Conservation (phyloP, 2,888 invertebrate genomes). For the Calameuta idolon region DNA sequence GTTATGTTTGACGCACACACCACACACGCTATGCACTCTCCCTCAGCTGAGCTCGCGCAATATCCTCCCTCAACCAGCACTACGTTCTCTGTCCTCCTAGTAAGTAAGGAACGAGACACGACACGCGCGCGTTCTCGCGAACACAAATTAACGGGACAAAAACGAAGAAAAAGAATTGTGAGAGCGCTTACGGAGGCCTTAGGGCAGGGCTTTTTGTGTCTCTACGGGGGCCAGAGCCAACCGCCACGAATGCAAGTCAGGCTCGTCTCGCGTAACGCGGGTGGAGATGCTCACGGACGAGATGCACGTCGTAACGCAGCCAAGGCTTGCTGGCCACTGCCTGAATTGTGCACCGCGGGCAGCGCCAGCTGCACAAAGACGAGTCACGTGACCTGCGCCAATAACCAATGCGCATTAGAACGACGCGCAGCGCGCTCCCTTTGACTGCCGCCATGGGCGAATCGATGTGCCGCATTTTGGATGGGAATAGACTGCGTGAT, state of each 20-base stretch:
- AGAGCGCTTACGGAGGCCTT: conserved; percentile 9
- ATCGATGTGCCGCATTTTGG: conserved; percentile 5
- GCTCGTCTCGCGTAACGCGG: conserved; percentile 29
- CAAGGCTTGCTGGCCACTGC: conserved; percentile 58
- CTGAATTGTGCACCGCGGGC: conserved; percentile 18
- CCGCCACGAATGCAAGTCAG: conserved; percentile 16
- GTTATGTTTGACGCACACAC: conserved; percentile 13
- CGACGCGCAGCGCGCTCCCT: conserved; percentile 6
- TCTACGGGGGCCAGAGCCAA: conserved; percentile 12
- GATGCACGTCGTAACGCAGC: conserved; percentile 48
- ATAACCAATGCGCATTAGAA: conserved; percentile 12
- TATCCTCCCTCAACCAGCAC: neutral
- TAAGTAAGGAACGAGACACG: neutral
- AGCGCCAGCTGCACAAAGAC: conserved; percentile 20
- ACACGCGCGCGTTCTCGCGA: neutral
- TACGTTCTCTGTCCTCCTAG: neutral
- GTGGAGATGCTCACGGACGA: conserved; percentile 18
- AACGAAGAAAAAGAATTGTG: conserved; percentile 17
- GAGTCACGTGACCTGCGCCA: conserved; percentile 28
- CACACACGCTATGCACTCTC: conserved; percentile 9
- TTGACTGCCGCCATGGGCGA: conserved; percentile 4
- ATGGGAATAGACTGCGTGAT: neutral
- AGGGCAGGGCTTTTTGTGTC: conserved; percentile 14
- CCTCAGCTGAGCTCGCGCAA: conserved; percentile 3
- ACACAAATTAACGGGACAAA: conserved; percentile 19